Conservation (phyloP, 2,113 vertebrate species). For the Saguinus midas region DNA sequence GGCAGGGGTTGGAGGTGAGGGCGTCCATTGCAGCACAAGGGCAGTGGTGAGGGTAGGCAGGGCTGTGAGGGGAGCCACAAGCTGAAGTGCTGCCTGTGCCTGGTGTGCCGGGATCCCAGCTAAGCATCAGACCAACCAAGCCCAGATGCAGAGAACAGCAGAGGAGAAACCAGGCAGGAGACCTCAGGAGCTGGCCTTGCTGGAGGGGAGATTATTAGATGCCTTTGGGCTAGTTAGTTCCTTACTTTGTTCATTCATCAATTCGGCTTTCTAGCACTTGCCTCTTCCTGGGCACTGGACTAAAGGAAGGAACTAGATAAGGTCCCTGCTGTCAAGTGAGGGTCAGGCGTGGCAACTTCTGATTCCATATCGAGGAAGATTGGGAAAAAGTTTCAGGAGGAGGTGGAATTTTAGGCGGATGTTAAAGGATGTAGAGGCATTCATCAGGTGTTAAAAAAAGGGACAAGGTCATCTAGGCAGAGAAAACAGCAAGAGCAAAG, state of each 20-base stretch:
- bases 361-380: background rate
- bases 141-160: background rate
- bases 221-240: background rate
- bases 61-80: background rate
- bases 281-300: background rate
- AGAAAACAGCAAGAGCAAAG: background rate
- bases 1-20: background rate
- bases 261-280: fast-evolving
- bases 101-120: background rate
- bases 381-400: background rate
- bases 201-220: background rate
- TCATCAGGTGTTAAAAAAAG: background rate
- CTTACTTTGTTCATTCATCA: background rate
- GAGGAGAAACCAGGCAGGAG: background rate
- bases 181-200: background rate
- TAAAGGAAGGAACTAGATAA: background rate
- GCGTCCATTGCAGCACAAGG: fast-evolving
- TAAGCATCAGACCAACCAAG: background rate
- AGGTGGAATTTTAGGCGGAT: background rate
- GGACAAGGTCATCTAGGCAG: background rate
- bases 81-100: background rate
- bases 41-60: background rate
- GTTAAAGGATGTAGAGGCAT: background rate
- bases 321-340: background rate
- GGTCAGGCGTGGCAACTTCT: background rate